phyloP scores from a whole-genome alignment of 2,888 invertebrate species.

The Didymodactylos carnosus region DNA sequence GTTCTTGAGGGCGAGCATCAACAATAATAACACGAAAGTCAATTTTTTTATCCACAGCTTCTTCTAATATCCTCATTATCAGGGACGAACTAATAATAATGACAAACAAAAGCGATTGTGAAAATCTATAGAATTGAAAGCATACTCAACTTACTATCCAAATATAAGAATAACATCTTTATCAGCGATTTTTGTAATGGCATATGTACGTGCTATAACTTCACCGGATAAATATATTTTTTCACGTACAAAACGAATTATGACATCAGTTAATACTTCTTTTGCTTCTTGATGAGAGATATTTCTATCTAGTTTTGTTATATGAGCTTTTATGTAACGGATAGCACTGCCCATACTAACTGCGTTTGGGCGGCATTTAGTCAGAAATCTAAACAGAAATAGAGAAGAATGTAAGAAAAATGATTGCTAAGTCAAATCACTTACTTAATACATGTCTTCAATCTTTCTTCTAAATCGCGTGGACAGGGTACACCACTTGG shows the following conservation, averaged over 20 bases:
- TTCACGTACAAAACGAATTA: constrained; percentile 40
- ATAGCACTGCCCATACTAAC: constrained; percentile 75
- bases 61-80: constrained; percentile 40
- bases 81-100: constrained; percentile 43
- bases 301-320: constrained; percentile 31
- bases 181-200: constrained; percentile 57
- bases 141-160: constrained; percentile 43
- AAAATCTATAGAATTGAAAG: no score
- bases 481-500: constrained; percentile 41
- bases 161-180: constrained; percentile 71
- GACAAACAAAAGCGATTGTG: no score
- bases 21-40: constrained; percentile 60
- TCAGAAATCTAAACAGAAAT: constrained; percentile 41
- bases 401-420: neutral
- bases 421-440: constrained; percentile 19
- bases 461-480: constrained; percentile 55
- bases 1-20: constrained; percentile 51
- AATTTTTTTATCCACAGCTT: constrained; percentile 43
- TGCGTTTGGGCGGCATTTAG: constrained; percentile 57
- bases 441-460: constrained; percentile 46
- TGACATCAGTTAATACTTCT: constrained; percentile 45
- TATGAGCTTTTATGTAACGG: constrained; percentile 41
- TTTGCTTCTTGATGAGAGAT: constrained; percentile 42
- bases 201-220: constrained; percentile 55
- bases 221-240: constrained; percentile 66